Evolutionary conservation across 2,113 vertebrate genomes (phyloP), one percentile per base, ranked within the genome.

Genomic region (Nothobranchius furzeri): DNA sequence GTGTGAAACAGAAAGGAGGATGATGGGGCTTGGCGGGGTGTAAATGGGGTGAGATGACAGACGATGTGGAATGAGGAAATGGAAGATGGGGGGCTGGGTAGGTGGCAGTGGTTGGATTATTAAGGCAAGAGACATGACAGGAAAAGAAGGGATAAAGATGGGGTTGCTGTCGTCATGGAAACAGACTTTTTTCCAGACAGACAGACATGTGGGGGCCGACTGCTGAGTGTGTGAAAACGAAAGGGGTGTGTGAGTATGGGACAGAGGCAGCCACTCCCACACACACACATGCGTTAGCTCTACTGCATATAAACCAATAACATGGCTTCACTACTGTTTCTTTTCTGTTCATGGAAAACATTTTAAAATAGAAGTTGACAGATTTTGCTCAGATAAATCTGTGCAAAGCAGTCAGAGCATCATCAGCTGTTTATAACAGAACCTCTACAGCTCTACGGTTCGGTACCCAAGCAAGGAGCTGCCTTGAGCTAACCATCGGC

Each of bases 141-240:
- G 74, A 66, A 57, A 72, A 68, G 36, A 65, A 67, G 67, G 78
- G 76, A 81, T 87, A 63, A 78, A 73, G 74, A 86, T 79, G 69
- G 79, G 83, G 72, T 80, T 72, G 69, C 73, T 78, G 86, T 90
- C 20, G 89, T 81, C 87, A 90, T 89, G 85, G 89, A 81, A 87
- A 90, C 89, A 79, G 76, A 46, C 80, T 48, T 66, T 43, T 58
- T 76, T 70, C 59, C 73, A 87, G 80, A 83, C 81, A 85, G 81
- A 82, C 79, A 74, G 58, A 54, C 68, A 46, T 69, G 49, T 66
- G 24, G 66, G 73, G 46, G 64, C 80, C 47, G 58, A 80, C 70
- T 87, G 82, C 85, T 81, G 87, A 89, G 84, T 85, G 63, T 82
- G 76, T 81, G 75, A 83, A 82, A 89, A 72, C 82, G 51, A 85